phyloP scores from a whole-genome alignment of 2,797 vertebrate species.

The Lindbergichthys nudifrons region DNA sequence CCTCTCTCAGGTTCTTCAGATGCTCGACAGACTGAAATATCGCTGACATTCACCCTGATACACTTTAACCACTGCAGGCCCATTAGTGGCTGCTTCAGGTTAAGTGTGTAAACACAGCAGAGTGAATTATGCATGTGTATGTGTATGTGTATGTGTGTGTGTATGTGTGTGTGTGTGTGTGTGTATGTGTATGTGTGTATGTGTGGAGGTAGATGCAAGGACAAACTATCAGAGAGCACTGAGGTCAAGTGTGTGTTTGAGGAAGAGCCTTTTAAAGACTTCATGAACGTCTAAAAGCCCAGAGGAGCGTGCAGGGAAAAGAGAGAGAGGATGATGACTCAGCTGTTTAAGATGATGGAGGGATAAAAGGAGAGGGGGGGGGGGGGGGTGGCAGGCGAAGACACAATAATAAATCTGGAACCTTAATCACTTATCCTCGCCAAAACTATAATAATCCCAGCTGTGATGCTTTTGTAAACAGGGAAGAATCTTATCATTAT shows the following conservation, averaged over 20 bases:
- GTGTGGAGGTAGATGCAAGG: not conserved
- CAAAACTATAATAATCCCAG: not conserved
- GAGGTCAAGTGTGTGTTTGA: constrained; percentile 61
- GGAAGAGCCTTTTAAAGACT: constrained; percentile 59
- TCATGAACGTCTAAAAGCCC: constrained; percentile 46
- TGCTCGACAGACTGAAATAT: constrained; percentile 49
- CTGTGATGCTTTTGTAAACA: constrained; percentile 13
- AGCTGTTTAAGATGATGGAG: constrained; percentile 21
- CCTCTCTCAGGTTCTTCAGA: constrained; percentile 33
- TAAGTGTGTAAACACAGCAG: constrained; percentile 32
- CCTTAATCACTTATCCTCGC: not conserved
- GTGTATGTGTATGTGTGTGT: constrained; percentile 5
- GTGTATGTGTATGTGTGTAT: not conserved
- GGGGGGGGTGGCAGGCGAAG: constrained; percentile 3
- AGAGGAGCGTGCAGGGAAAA: constrained; percentile 2
- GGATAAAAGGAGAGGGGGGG: constrained; percentile 3
- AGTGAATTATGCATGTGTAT: constrained; percentile 1
- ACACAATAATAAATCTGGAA: constrained; percentile 13
- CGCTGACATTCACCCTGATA: constrained; percentile 38
- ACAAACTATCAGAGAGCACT: constrained; percentile 15
- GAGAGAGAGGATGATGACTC: constrained; percentile 33
- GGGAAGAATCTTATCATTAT: not conserved
- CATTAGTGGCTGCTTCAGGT: constrained; percentile 34
- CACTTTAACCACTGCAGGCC: not conserved
- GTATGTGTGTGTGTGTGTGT: too few relatives aligned